A percentile compares a stretch with the other conserved stretches of the same genome.
Evolutionary conservation across 2,888 invertebrate species (phyloP).

Genomic region (Emesis furor): DNA sequence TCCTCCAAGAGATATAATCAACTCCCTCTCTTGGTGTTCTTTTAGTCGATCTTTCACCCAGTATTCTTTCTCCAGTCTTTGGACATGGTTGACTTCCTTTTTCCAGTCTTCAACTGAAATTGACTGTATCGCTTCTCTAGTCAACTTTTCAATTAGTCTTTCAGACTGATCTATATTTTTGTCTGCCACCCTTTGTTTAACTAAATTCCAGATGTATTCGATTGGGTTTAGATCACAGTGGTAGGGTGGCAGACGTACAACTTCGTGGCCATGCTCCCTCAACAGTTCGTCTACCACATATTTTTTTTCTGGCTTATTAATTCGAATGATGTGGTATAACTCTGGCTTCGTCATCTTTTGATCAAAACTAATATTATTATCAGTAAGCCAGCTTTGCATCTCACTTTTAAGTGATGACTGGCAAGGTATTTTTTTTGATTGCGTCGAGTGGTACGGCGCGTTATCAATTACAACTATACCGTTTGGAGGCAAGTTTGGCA

Average conservation of each 20-base stretch:
- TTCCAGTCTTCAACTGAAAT: too few relatives aligned
- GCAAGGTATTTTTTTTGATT: not conserved
- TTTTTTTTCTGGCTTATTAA: too few relatives aligned
- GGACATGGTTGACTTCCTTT: too few relatives aligned
- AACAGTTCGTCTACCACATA: not conserved
- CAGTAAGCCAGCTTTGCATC: not conserved
- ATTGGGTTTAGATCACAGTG: not conserved
- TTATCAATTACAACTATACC: not conserved
- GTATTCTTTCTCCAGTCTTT: too few relatives aligned
- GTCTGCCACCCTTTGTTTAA: not conserved
- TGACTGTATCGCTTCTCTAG: not conserved
- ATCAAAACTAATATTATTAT: not conserved
- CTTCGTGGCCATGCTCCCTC: not conserved
- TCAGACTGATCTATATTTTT: not conserved
- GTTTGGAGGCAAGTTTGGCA: slow-evolving; percentile 13
- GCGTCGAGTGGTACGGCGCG: not conserved
- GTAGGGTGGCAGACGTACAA: not conserved
- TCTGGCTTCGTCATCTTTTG: not conserved
- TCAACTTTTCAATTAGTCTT: not conserved
- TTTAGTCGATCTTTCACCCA: too few relatives aligned
- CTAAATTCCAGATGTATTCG: not conserved
- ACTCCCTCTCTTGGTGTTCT: too few relatives aligned
- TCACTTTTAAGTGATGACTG: not conserved
- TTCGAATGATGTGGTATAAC: too few relatives aligned
- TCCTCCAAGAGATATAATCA: too few relatives aligned